Evolutionary conservation across 2,797 vertebrate genomes (phyloP).

Genomic region (Oreochromis mossambicus): DNA sequence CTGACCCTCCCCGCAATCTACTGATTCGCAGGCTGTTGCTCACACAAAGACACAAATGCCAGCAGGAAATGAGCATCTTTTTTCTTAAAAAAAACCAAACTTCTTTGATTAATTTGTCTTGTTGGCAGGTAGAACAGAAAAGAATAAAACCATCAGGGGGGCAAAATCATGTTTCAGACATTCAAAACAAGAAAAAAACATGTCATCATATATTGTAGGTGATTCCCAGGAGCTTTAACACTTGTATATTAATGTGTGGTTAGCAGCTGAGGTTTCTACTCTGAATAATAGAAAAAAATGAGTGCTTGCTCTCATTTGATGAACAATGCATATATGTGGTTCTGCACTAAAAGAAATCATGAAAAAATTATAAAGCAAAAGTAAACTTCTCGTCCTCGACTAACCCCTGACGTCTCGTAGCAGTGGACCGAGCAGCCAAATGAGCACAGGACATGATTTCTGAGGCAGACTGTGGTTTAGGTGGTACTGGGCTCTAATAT

Average conservation of each 20-base stretch:
- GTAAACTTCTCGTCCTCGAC: conserved; percentile 14
- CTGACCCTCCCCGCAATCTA: conserved; percentile 35
- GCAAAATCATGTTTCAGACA: conserved; percentile 37
- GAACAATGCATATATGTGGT: conserved; percentile 34
- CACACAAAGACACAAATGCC: conserved; percentile 44
- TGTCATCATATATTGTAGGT: conserved; percentile 18
- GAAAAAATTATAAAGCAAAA: conserved; percentile 26
- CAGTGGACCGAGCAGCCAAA: neutral
- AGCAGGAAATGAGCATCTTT: conserved; percentile 55
- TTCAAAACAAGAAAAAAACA: conserved; percentile 17
- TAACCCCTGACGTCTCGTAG: neutral
- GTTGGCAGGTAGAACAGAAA: conserved; percentile 59
- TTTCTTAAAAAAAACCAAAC: conserved; percentile 28
- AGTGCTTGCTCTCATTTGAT: conserved; percentile 30
- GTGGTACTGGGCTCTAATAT: conserved; percentile 7
- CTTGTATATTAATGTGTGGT: conserved; percentile 23
- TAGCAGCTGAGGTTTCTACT: conserved; percentile 39
- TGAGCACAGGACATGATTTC: conserved; percentile 24
- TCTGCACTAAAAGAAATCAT: conserved; percentile 12
- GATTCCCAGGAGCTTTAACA: conserved; percentile 18
- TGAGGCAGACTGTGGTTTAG: conserved; percentile 14
- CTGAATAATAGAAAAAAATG: conserved; percentile 38
- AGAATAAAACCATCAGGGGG: conserved; percentile 43
- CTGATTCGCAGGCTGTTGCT: conserved; percentile 2
- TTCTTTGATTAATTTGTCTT: conserved; percentile 59